Evolutionary conservation across 2,113 vertebrate species (phyloP), one percentile per base, ranked within the genome.

Genomic region (Cynopterus brachyotis): DNA sequence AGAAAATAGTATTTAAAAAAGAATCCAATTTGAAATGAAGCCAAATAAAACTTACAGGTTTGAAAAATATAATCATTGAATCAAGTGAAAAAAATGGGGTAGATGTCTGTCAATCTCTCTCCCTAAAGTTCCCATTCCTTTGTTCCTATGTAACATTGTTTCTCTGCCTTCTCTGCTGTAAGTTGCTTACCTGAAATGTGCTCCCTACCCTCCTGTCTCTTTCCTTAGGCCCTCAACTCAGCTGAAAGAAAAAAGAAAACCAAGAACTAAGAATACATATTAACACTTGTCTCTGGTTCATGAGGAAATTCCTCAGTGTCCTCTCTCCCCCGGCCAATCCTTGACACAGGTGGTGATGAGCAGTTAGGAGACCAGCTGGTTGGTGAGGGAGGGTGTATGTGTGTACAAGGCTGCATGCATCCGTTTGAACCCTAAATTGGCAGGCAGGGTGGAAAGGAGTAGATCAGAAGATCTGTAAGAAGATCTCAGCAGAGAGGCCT

Each of bases 401-500:
- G 16, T 30, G 28, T 40, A 81, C 70, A 28, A 2, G 45, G 57
- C 32, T 59, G 2, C 66, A 53, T 3, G 9, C 62, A n/a, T 78
- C 40, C 57, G n/a, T 73, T 26, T 92, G 93, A 76, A 66, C 67
- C 37, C 70, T 3, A 53, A 64, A 24, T 42, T 97, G 91, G 89
- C 95, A 88, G 72, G 76, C 91, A 81, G 81, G 59, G 30, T 87
- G n/a, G 80, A 79, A 95, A 78, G 89, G 42, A 96, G 50, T 20
- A 40, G 81, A 67, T 69, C 75, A 89, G 80, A 92, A 88, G 69
- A 64, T 95, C 20, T 95, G 89, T 92, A 94, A 97, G 90, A 79
- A 91, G 95, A 96, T 83, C 93, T 67, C 80, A 94, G 60, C 80
- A 88, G 81, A 50, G 66, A 93, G 81, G 76, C 24, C 93, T 94